Evolutionary conservation across 1,140 invertebrate species (phyloP), one percentile per base, ranked within the genome.

Genomic region (Drosophila chauvacae): DNA sequence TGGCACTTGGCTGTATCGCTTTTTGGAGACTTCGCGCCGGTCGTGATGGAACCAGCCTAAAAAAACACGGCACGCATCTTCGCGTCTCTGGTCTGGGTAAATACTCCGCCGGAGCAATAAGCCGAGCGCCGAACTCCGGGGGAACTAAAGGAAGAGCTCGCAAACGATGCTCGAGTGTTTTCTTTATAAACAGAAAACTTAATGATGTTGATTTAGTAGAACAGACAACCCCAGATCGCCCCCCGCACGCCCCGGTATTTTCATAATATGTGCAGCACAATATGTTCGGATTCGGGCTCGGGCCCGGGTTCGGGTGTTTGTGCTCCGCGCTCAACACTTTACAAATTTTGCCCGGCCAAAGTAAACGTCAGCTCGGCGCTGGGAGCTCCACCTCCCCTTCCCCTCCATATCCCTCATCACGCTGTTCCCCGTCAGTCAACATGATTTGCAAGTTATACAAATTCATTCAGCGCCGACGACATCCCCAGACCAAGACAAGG

Each of bases 111-210:
- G 82, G 63, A 80, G 76, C 66, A 82, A 88, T 77, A 84, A 77
- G 77, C 77, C 64, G 68, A 63, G 48, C 28, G 69, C 48, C 39
- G 35, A 59, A 69, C 39, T 42, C 63, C 63, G 48, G 68, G 70
- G 44, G 68, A 80, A 56, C 72, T 48, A 55, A 30, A 42, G 55
- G 62, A 68, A 75, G 80, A 80, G 85, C 86, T 72, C 63, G 64
- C 80, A 69, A 73, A 68, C 71, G 72, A 76, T 77, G 84, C 70
- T 88, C 65, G 77, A 88, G 85, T 88, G 84, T 88, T 88, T 88
- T 88, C 85, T 88, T 90, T 90, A 90, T 88, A 88, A 88, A 88
- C 84, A 88, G 85, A 90, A 88, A 90, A 84, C 84, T 81, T 88
- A 88, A 88, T 90, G 84, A 88, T 88, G 84, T 88, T 88, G 84